phyloP scores from a whole-genome alignment of 2,888 invertebrate species.

The Gryllus longicercus region DNA sequence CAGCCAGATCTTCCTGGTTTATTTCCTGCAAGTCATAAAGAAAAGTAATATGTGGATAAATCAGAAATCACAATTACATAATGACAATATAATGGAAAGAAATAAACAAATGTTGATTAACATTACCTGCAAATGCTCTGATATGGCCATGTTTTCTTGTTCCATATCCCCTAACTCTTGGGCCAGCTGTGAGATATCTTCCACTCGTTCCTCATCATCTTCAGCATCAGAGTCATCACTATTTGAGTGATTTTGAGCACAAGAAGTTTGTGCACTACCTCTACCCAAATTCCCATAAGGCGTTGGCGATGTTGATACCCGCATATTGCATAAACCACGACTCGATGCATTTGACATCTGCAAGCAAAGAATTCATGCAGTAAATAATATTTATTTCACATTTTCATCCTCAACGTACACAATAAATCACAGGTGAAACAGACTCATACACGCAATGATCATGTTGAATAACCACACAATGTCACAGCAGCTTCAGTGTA shows the following conservation, averaged over 20 bases:
- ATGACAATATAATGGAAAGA: neutral
- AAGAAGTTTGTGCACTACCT: slow-evolving; percentile 27
- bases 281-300: slow-evolving; percentile 23
- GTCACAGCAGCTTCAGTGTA: too few species aligned
- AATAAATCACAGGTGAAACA: too few species aligned
- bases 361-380: neutral
- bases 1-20: slow-evolving; percentile 74
- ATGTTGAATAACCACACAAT: too few species aligned
- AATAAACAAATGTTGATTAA: neutral
- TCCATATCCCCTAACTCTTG: slow-evolving; percentile 39
- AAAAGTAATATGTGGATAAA: neutral
- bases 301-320: slow-evolving; percentile 29
- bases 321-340: slow-evolving; percentile 32
- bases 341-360: slow-evolving; percentile 33
- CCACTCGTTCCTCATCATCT: slow-evolving; percentile 35
- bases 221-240: slow-evolving; percentile 34
- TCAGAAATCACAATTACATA: neutral
- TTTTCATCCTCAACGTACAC: too few species aligned
- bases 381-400: too few species aligned
- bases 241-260: slow-evolving; percentile 28
- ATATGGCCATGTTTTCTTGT: slow-evolving; percentile 39
- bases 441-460: too few species aligned
- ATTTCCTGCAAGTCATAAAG: slow-evolving; percentile 56
- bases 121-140: slow-evolving; percentile 41
- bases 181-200: slow-evolving; percentile 41